Conservation (phyloP, 2,113 vertebrate genomes). For the Cygnus atratus region DNA sequence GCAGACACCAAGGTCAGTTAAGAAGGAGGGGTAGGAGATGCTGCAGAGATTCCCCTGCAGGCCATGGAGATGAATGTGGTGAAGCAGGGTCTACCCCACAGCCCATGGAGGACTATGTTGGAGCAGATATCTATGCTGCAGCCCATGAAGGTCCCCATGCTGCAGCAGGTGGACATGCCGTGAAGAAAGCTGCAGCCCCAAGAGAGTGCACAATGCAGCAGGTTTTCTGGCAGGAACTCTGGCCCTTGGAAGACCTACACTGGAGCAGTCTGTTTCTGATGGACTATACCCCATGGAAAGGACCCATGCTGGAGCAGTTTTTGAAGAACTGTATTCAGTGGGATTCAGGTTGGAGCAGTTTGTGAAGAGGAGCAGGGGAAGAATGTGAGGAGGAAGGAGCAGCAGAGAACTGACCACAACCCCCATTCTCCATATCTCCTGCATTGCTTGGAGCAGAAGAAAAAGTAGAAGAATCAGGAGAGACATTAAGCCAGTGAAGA, state of each 20-base stretch:
- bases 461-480: no score
- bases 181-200: not conserved
- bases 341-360: not conserved
- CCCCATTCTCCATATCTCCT: no score
- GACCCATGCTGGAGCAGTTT: not conserved
- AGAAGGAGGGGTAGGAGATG: not conserved
- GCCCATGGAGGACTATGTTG: not conserved
- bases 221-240: not conserved
- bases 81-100: not conserved
- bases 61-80: not conserved
- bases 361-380: not conserved
- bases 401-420: no score
- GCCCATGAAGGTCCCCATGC: not conserved
- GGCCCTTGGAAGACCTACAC: not conserved
- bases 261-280: not conserved
- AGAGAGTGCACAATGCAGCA: not conserved
- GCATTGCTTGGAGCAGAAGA: no score
- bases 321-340: not conserved
- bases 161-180: not conserved
- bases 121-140: not conserved
- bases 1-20: not conserved
- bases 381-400: no score
- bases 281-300: not conserved
- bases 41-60: not conserved
- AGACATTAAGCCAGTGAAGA: no score